Conservation (phyloP, 2,797 vertebrate species). For the Poecilia wingei region DNA sequence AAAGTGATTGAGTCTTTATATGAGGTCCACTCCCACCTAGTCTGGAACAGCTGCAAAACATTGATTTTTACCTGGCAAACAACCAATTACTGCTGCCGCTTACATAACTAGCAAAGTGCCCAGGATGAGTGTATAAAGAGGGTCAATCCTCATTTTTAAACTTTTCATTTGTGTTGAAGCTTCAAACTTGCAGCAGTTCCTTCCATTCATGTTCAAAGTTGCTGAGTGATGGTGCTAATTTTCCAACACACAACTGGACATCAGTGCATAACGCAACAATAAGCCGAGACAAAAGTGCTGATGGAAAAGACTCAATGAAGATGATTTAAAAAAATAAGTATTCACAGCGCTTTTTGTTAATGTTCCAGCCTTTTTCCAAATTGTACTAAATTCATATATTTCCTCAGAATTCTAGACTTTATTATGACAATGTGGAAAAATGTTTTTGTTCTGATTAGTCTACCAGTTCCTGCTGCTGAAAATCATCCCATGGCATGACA, state of each 20-base stretch:
- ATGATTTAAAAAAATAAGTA: neutral
- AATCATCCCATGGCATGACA: neutral
- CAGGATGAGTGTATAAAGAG: neutral
- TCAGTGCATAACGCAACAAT: neutral
- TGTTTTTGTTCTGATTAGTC: neutral
- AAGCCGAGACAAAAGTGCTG: neutral
- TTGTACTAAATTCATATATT: neutral
- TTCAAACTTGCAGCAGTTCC: neutral
- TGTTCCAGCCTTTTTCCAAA: neutral
- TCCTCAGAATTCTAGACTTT: neutral
- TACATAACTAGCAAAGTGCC: constrained; percentile 25
- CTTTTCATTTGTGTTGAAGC: neutral
- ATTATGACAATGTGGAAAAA: neutral
- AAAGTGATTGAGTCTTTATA: constrained; percentile 29
- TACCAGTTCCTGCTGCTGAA: neutral
- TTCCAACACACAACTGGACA: neutral
- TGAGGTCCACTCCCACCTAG: constrained; percentile 34
- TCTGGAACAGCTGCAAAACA: constrained; percentile 56
- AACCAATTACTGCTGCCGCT: neutral
- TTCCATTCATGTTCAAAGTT: neutral
- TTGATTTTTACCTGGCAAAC: constrained; percentile 44
- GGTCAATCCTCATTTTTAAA: neutral
- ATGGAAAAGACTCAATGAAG: neutral
- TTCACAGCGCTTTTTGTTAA: neutral
- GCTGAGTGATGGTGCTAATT: neutral